Percentiles rank a stretch among this genome's conserved stretches.
These are phyloP conservation scores for Drosophila putrida DNA, from an alignment of 2,888 invertebrate genomes.

Conservation along the genomic window DNA sequence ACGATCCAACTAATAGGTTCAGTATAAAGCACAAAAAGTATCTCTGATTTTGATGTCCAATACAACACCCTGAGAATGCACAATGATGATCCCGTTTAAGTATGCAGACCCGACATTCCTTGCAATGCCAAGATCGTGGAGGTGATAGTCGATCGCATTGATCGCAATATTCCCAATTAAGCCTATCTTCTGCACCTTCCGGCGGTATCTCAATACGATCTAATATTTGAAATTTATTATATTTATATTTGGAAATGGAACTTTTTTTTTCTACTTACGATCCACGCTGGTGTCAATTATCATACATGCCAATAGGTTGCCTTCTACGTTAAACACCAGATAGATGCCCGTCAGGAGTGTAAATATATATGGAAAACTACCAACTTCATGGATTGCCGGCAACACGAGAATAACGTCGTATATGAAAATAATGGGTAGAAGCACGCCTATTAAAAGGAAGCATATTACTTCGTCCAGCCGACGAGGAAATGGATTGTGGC, in stretches of 20 bases:
- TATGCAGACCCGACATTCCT: conserved; percentile 93
- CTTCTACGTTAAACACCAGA: conserved; percentile 4
- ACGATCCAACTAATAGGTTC: conserved; percentile 90
- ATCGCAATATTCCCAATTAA: conserved; percentile 91
- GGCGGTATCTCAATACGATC: conserved; percentile 20
- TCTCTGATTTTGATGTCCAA: conserved; percentile 94
- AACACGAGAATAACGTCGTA: conserved; percentile 89
- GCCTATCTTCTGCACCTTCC: background rate
- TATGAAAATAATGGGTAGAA: conserved; percentile 75
- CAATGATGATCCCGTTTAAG: conserved; percentile 95
- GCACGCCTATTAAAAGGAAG: conserved; percentile 72
- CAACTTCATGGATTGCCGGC: conserved; percentile 88
- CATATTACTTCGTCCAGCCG: conserved; percentile 65
- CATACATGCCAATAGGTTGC: conserved; percentile 8
- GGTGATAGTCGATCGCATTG: conserved; percentile 90
- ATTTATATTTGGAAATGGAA: background rate
- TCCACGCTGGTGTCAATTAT: conserved; percentile 11
- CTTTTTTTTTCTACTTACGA: conserved; percentile 1
- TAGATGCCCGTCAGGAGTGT: conserved; percentile 86
- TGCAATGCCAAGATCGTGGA: conserved; percentile 96
- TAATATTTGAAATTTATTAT: background rate
- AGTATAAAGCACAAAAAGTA: conserved; percentile 93
- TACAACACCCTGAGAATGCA: conserved; percentile 94
- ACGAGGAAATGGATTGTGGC: conserved; percentile 45
- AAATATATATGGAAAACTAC: conserved; percentile 86